Percentiles rank a stretch among this genome's conserved stretches.
Evolutionary conservation across 2,797 vertebrate genomes (phyloP).

Genomic region (Channallabes apus): DNA sequence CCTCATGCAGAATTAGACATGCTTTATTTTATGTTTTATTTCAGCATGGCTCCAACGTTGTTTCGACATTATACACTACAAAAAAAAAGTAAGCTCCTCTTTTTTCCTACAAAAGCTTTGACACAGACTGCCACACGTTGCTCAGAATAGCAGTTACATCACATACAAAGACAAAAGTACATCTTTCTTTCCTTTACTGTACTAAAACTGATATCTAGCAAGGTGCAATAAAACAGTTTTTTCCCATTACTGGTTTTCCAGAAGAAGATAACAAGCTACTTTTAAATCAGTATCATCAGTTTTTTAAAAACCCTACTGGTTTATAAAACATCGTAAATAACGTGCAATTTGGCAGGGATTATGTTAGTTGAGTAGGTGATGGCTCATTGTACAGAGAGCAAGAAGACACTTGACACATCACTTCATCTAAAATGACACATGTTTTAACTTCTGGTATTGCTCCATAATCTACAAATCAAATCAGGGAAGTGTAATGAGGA

Average conservation of each 20-base stretch:
- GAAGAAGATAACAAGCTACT: not conserved
- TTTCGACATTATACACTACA: conserved; percentile 28
- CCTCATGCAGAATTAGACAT: conserved; percentile 9
- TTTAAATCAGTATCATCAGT: not conserved
- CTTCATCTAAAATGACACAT: not conserved
- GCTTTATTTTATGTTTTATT: conserved; percentile 41
- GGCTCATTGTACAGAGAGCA: not conserved
- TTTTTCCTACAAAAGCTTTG: not conserved
- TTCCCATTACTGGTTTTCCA: not conserved
- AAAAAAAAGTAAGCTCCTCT: not conserved
- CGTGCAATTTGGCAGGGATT: not conserved
- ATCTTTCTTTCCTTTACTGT: not conserved
- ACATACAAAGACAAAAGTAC: conserved; percentile 11
- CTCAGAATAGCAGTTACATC: not conserved
- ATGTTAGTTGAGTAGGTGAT: not conserved
- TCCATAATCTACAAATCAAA: conserved; percentile 2
- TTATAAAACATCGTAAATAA: too few species aligned
- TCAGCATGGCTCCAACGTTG: conserved; percentile 33
- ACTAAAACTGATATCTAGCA: not conserved
- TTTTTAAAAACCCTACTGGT: not conserved
- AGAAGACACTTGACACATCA: not conserved
- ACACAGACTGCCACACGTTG: conserved; percentile 7
- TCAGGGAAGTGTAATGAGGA: conserved; percentile 3
- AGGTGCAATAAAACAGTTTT: not conserved
- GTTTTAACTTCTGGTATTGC: not conserved